Conservation (phyloP, 2,888 invertebrate species). For the Chrysotoxum bicinctum region DNA sequence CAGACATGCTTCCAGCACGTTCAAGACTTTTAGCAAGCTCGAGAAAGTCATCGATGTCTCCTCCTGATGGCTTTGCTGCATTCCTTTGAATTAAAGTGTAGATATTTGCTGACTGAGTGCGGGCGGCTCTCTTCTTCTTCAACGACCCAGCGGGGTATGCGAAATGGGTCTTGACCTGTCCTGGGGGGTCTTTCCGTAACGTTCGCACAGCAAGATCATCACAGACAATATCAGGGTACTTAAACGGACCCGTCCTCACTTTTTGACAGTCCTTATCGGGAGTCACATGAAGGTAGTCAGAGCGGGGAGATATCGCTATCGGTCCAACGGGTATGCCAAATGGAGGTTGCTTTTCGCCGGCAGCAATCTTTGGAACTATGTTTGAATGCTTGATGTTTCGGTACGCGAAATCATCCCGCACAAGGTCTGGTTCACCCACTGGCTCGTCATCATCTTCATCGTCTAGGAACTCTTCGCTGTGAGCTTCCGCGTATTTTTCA, state of each 20-base stretch:
- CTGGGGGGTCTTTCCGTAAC: conserved; percentile 88
- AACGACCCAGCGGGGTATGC: conserved; percentile 81
- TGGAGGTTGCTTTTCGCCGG: conserved; percentile 90
- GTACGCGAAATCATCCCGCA: conserved; percentile 92
- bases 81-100: conserved; percentile 89
- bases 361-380: conserved; percentile 85
- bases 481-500: conserved; percentile 82
- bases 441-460: conserved; percentile 83
- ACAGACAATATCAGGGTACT: conserved; percentile 89
- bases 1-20: conserved; percentile 85
- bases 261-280: conserved; percentile 81
- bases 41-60: conserved; percentile 83
- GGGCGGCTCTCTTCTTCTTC: conserved; percentile 90
- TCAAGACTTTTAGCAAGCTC: conserved; percentile 83
- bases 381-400: conserved; percentile 91
- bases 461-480: conserved; percentile 83
- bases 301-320: conserved; percentile 89
- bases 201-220: conserved; percentile 94
- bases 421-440: conserved; percentile 90
- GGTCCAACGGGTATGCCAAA: conserved; percentile 95
- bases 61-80: conserved; percentile 81
- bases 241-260: conserved; percentile 83
- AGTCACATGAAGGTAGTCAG: conserved; percentile 91
- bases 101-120: conserved; percentile 92
- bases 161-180: conserved; percentile 75